Base-by-base conservation (phyloP, 2,888 invertebrate genomes). In the Morpho helenor region DNA sequence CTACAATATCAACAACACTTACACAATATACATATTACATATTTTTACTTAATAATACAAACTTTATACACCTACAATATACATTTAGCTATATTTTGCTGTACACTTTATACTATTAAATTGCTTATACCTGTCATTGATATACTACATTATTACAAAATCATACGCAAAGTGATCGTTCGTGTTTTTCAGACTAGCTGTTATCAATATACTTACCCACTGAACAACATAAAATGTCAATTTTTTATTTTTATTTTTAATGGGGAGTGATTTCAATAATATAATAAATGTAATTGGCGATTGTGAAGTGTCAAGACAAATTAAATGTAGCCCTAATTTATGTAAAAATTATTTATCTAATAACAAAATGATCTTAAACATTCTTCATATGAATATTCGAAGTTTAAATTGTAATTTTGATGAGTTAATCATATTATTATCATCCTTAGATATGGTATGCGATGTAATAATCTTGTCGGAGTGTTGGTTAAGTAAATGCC, bases 401-500 rank as follows among this genome's bases (percentile, higher is more conserved):
- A 50, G 50, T 16, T 8, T 50, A 22, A 50, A 50, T 22, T 41
- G 41, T 16, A 50, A 50, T 9, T n/a, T 42, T 10, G 42, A 40
- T 7, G 6, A 31, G 10, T 50, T 50, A 8, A 3, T 50, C 16
- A 16, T 40, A 10, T 42, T 50, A 6, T 7, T 49, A 8, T 10
- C 8, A 39, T 40, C 10, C 10, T n/a, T 49, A 16, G 39, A 39
- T 7, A 31, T 48, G 7, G 43, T 43, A 43, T 8, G 5, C 31
- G 7, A 48, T 48, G 10, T 40, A 10, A 10, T 49, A 10, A 23
- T 49, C 8, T 9, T 49, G 16, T 40, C 49, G 1, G 49, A 49
- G n/a, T 49, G 42, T 22, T 56, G 51, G 56, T 43, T 43, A 43
- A 9, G 46, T 47, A 31, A 51, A 56, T 47, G n/a, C 9, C 1